A percentile compares a stretch with the other conserved stretches of the same genome.
These are phyloP conservation scores for Sceloporus tristichus DNA, from an alignment of 2,113 vertebrate species.

Conservation along the genomic window DNA sequence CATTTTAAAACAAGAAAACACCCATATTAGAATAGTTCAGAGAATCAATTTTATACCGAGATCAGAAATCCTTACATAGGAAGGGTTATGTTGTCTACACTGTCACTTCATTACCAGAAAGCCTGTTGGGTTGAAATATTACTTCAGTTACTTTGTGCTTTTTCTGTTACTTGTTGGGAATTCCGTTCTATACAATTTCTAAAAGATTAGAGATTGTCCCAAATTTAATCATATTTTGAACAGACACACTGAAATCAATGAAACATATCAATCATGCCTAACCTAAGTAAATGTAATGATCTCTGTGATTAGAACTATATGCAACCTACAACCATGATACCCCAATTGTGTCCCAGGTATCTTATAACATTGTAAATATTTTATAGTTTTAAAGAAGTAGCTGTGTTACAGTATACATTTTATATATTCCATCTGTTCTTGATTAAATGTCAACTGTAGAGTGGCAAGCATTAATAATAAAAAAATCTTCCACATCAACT, in stretches of 20 bases:
- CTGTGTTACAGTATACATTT: not conserved
- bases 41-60: not conserved
- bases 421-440: not conserved
- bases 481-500: not conserved
- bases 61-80: not conserved
- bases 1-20: not conserved
- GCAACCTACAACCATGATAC: not conserved
- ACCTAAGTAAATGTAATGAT: not conserved
- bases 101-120: not conserved
- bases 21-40: not conserved
- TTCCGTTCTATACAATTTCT: not conserved
- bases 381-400: too few species aligned
- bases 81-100: not conserved
- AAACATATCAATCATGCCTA: not conserved
- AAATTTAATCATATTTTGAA: not conserved
- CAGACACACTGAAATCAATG: not conserved
- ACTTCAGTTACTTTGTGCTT: not conserved
- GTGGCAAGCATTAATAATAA: not conserved
- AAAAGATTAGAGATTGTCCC: not conserved
- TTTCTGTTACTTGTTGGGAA: not conserved
- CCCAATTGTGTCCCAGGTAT: not conserved
- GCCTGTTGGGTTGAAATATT: not conserved
- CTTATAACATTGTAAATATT: not conserved
- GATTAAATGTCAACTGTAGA: not conserved
- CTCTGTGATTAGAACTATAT: not conserved